Percentiles rank a stretch among this genome's conserved stretches.
phyloP scores from a whole-genome alignment of 2,888 invertebrate genomes.

The Temnothorax ravouxi region DNA sequence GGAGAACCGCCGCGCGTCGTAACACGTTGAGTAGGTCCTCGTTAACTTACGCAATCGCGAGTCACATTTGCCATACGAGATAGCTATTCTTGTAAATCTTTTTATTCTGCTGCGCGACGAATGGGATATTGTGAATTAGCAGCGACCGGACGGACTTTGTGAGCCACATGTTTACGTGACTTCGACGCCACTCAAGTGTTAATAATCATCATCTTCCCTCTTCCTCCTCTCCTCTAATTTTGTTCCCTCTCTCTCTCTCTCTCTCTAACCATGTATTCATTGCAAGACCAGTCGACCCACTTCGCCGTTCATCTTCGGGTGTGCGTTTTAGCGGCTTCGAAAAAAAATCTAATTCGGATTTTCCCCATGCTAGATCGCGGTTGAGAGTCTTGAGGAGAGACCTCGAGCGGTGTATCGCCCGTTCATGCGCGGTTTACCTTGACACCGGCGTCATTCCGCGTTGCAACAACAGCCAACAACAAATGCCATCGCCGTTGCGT shows the following conservation, averaged over 20 bases:
- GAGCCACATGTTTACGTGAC: neutral
- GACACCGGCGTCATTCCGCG: constrained; percentile 55
- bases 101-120: neutral
- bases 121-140: neutral
- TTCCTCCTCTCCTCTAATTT: neutral
- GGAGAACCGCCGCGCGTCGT: constrained; percentile 18
- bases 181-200: constrained; percentile 14
- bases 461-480: constrained; percentile 45
- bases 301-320: neutral
- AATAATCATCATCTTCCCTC: constrained; percentile 2
- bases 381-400: neutral
- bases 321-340: neutral
- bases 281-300: constrained; percentile 16
- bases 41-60: constrained; percentile 14
- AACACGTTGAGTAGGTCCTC: constrained; percentile 23
- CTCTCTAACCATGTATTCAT: neutral
- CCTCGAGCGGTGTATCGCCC: neutral
- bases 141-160: neutral
- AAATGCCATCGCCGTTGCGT: constrained; percentile 55
- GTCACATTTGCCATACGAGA: neutral
- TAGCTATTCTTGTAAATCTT: neutral
- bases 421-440: constrained; percentile 57
- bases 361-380: neutral
- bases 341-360: neutral
- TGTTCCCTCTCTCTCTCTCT: neutral